Conservation (phyloP, 2,797 vertebrate species). For the Orientallactaga sibirica region DNA sequence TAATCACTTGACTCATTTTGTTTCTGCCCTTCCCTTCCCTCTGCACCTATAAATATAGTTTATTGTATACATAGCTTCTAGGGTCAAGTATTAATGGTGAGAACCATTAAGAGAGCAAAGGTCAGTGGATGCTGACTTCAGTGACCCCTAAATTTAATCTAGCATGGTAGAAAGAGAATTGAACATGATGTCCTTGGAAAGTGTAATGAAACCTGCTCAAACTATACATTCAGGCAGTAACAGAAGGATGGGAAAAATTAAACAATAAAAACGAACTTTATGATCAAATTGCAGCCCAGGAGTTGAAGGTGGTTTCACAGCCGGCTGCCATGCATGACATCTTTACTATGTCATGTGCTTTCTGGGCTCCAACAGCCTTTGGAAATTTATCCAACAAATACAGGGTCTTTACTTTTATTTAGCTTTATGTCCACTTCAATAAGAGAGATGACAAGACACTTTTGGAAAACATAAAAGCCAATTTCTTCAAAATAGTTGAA, state of each 20-base stretch:
- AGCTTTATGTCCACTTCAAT: conserved; percentile 48
- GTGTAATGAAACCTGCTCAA: conserved; percentile 85
- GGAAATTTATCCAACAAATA: conserved; percentile 78
- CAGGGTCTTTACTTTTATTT: conserved; percentile 70
- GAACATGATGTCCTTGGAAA: conserved; percentile 87
- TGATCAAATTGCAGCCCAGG: conserved; percentile 85
- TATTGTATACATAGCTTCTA: conserved; percentile 86
- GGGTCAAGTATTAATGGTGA: conserved; percentile 84
- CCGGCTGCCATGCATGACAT: conserved; percentile 84
- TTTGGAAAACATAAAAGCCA: conserved; percentile 41
- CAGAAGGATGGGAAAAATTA: conserved; percentile 87
- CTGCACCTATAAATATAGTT: conserved; percentile 85
- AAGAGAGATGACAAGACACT: conserved; percentile 49
- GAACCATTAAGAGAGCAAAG: conserved; percentile 89
- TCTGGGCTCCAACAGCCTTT: conserved; percentile 78
- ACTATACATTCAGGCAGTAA: conserved; percentile 83
- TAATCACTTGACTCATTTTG: conserved; percentile 78
- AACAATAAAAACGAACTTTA: conserved; percentile 87
- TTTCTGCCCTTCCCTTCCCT: conserved; percentile 75
- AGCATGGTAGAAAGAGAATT: conserved; percentile 86
- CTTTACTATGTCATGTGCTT: conserved; percentile 85
- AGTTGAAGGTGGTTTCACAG: conserved; percentile 88
- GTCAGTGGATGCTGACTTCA: conserved; percentile 88
- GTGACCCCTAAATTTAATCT: conserved; percentile 89
- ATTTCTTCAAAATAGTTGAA: conserved; percentile 33